A percentile compares a stretch with the other conserved stretches of the same genome.
Evolutionary conservation across 2,888 invertebrate genomes (phyloP).

Genomic region (Lapara coniferarum): DNA sequence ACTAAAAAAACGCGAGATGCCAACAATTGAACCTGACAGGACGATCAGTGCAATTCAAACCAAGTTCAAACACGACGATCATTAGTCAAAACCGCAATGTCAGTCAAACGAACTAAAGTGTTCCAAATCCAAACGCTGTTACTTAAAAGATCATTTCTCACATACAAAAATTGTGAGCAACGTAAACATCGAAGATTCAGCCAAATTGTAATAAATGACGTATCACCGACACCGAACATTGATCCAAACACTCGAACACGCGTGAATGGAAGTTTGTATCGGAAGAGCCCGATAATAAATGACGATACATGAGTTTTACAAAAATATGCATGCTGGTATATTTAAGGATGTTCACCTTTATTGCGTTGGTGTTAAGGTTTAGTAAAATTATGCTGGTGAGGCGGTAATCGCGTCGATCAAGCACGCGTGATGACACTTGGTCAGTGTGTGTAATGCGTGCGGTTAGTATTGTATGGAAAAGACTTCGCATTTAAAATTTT

Average conservation of each 20-base stretch:
- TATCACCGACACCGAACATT: conserved; percentile 39
- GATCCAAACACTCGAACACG: conserved; percentile 44
- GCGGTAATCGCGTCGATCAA: conserved; percentile 36
- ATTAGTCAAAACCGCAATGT: neutral
- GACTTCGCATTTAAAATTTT: conserved; percentile 32
- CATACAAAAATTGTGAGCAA: conserved; percentile 3
- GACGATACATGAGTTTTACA: conserved; percentile 40
- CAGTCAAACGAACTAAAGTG: neutral
- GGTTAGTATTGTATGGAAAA: conserved; percentile 43
- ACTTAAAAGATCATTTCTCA: conserved; percentile 13
- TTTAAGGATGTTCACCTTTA: conserved; percentile 35
- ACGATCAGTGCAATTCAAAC: neutral
- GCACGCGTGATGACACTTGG: conserved; percentile 51
- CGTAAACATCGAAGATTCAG: conserved; percentile 1
- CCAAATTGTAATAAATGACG: conserved; percentile 45
- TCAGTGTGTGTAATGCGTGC: conserved; percentile 50
- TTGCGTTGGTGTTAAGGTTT: conserved; percentile 3
- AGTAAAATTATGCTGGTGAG: conserved; percentile 25
- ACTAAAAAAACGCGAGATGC: no score
- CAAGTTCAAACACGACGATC: neutral
- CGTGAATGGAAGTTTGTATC: conserved; percentile 43
- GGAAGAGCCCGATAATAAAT: conserved; percentile 44
- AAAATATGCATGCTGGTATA: conserved; percentile 29
- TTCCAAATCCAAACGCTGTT: neutral
- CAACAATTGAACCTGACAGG: no score